Conservation (phyloP, 2,113 vertebrate genomes). For the Barnardius zonarius region DNA sequence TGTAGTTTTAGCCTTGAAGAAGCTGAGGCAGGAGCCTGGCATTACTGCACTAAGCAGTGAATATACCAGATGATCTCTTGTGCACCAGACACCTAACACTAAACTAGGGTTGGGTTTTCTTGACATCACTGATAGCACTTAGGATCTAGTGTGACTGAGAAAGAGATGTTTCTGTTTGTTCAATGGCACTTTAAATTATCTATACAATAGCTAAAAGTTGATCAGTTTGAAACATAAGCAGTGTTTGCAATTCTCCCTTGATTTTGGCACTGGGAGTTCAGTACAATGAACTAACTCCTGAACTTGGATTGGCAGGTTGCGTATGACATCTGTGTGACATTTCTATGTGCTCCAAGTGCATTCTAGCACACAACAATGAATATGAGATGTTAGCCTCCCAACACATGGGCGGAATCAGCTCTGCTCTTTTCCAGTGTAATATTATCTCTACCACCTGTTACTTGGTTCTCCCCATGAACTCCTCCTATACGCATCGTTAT, state of each 20-base stretch:
- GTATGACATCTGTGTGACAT: slow-evolving; percentile 45
- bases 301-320: background rate
- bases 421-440: slow-evolving; percentile 84
- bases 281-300: background rate
- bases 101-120: background rate
- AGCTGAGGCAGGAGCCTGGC: background rate
- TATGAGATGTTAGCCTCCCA: slow-evolving; percentile 19
- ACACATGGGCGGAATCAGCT: slow-evolving; percentile 36
- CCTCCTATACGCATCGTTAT: slow-evolving; percentile 74
- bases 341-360: slow-evolving; percentile 53
- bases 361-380: slow-evolving; percentile 68
- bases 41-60: background rate
- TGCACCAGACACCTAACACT: background rate
- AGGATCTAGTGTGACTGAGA: background rate
- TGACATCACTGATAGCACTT: background rate
- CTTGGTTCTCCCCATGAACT: slow-evolving; percentile 70
- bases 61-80: background rate
- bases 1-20: background rate
- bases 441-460: slow-evolving; percentile 85
- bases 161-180: background rate
- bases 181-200: background rate
- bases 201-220: background rate
- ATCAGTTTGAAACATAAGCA: background rate
- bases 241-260: background rate
- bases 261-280: background rate